Conservation (phyloP, 2,113 vertebrate genomes). For the Tricholaema leucomelas region DNA sequence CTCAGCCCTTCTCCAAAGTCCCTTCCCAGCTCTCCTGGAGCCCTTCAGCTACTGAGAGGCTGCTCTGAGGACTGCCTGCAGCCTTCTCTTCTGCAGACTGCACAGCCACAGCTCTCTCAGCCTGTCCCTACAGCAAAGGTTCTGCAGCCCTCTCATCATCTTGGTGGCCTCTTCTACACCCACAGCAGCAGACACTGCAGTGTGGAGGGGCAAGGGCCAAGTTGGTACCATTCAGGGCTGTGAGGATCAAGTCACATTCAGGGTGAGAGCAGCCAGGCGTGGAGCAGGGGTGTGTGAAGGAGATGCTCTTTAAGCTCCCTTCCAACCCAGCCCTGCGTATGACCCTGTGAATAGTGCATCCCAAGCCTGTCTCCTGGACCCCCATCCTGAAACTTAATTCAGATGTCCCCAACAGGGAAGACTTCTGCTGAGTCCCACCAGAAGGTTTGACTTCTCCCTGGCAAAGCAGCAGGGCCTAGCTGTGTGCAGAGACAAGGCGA, state of each 20-base stretch:
- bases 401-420: not conserved
- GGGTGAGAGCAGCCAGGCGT: not conserved
- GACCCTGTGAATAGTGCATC: not conserved
- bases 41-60: no score
- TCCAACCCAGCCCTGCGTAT: no score
- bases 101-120: no score
- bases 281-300: not conserved
- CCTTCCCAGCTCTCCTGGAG: no score
- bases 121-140: no score
- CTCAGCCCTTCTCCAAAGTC: no score
- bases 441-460: not conserved
- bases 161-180: not conserved
- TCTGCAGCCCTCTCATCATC: no score
- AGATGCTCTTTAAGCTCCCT: no score
- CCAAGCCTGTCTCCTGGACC: not conserved
- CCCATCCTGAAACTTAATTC: not conserved
- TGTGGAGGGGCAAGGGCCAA: not conserved
- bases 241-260: not conserved
- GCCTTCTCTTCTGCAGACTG: no score
- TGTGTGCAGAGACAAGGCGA: not conserved
- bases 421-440: rapidly evolving
- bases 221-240: not conserved
- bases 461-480: not conserved
- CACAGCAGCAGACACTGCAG: not conserved
- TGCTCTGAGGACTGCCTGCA: no score